These are phyloP conservation scores for Heliconius erato DNA, from an alignment of 2,888 invertebrate species.

Conservation along the genomic window DNA sequence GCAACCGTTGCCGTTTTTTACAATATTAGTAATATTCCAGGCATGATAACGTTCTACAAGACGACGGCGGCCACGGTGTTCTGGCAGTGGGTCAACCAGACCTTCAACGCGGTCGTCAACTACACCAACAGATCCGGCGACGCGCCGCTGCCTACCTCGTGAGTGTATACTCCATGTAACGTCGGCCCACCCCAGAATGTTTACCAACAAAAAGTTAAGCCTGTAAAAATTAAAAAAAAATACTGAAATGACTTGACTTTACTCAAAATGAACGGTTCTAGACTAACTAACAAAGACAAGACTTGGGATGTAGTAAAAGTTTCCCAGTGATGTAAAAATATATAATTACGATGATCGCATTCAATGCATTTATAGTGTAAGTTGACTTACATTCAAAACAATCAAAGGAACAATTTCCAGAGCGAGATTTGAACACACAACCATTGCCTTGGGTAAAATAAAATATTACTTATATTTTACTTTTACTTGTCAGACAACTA, in stretches of 20 bases:
- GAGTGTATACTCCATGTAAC: constrained; percentile 50
- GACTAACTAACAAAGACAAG: too few species aligned
- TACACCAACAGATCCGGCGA: constrained; percentile 97
- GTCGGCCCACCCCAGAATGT: too few species aligned
- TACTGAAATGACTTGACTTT: too few species aligned
- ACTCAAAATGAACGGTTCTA: too few species aligned
- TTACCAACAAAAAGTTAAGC: too few species aligned
- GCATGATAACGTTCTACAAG: constrained; percentile 99
- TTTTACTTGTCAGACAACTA: constrained; percentile 87
- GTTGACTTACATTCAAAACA: not conserved
- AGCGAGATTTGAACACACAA: not conserved
- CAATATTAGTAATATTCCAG: constrained; percentile 62
- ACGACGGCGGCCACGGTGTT: constrained; percentile 96
- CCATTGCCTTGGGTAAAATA: not conserved
- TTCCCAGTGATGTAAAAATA: too few species aligned
- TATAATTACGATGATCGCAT: not conserved
- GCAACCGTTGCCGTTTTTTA: not conserved
- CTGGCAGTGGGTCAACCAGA: constrained; percentile 99
- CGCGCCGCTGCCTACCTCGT: constrained; percentile 86
- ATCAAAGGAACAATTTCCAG: too few species aligned
- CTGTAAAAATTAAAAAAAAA: too few species aligned
- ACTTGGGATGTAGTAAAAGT: too few species aligned
- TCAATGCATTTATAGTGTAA: not conserved
- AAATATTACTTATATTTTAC: not conserved
- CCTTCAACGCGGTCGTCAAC: constrained; percentile 99